Evolutionary conservation across 2,113 vertebrate species (phyloP), one percentile per base, ranked within the genome.

Genomic region (Ptyas mucosa): DNA sequence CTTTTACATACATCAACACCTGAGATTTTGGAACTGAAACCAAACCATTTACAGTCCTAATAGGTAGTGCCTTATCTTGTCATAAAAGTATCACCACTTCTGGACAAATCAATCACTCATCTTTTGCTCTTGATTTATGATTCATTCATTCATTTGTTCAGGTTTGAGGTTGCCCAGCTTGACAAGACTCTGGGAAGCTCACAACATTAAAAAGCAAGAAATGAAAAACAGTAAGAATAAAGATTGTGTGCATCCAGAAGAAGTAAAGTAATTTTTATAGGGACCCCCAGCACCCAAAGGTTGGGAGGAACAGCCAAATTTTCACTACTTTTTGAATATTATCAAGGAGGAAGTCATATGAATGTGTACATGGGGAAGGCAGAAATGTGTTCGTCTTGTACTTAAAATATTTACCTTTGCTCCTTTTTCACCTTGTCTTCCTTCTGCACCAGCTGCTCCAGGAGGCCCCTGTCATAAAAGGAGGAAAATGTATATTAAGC

Each of bases 381-480:
- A 89, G n/a, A 75, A 81, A 92, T 4, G 6, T 53, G 39, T 46
- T 89, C 23, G 4, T 89, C 14, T 21, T 81, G 43, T 86, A 86
- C 43, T 58, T 55, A 39, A 57, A 85, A 85, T 1, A 26, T 52
- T 98, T 98, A 99, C 99, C 99, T 99, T 99, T 88, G 99, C 98
- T 69, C 99, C 99, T 97, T 99, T 99, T 98, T 99, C 99, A 91
- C 99, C 99, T 98, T 99, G 99, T 93, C 99, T 98, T 97, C 99
- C 99, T 97, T 99, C 99, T 94, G 99, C 93, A 89, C 99, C 99
- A 0, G 98, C 95, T 75, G 98, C 96, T 94, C 99, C 99, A n/a
- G 98, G 98, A 92, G 99, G 98, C 94, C 99, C 99, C 99, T 99
- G 95, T 58, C 94, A 97, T 95, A 10, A 96, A 0, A 18, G 12